Evolutionary conservation across 2,113 vertebrate genomes (phyloP).

Genomic region (Pycnonotus jocosus): DNA sequence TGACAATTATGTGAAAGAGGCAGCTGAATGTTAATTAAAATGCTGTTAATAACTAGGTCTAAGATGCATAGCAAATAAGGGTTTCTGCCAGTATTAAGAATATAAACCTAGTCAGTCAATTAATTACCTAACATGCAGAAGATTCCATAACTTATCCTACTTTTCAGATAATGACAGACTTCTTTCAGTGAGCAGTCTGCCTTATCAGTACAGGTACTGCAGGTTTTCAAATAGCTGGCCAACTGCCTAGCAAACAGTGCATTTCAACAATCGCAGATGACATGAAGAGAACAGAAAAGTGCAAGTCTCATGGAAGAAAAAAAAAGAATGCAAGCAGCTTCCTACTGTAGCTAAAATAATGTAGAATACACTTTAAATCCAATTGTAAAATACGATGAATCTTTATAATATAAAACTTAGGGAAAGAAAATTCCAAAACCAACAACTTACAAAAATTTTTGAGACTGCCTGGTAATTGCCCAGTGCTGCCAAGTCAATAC

Average conservation of each 20-base stretch:
- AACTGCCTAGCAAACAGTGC: neutral
- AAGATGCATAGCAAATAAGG: neutral
- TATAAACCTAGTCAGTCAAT: neutral
- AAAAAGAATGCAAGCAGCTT: neutral
- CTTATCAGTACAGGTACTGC: neutral
- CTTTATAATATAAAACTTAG: neutral
- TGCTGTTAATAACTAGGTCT: neutral
- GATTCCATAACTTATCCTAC: neutral
- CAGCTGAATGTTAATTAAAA: neutral
- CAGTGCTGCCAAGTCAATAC: neutral
- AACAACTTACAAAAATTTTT: neutral
- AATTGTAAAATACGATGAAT: neutral
- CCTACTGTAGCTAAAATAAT: neutral
- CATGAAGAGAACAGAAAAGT: constrained; percentile 24
- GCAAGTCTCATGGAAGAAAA: neutral
- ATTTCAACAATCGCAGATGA: neutral
- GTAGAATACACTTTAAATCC: neutral
- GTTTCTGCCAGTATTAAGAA: neutral
- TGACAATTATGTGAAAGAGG: neutral
- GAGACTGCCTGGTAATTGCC: neutral
- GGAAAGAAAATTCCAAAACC: neutral
- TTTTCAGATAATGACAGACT: neutral
- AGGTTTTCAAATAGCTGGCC: neutral
- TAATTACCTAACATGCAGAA: neutral
- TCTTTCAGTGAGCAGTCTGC: neutral